Evolutionary conservation across 2,888 invertebrate species (phyloP).

Genomic region (Digitonthophagus gazella): DNA sequence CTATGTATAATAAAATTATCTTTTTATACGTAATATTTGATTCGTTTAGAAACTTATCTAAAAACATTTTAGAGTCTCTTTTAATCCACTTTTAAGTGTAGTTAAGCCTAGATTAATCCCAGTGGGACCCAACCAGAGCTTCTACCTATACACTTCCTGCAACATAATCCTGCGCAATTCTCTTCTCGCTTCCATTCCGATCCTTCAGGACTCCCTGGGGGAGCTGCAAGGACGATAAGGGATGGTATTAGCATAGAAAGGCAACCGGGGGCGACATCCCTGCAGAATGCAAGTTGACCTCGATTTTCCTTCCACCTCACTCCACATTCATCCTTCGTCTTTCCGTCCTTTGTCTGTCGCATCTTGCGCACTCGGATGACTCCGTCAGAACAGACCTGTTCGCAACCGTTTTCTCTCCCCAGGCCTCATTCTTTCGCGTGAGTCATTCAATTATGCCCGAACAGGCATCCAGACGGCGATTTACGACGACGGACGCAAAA

Average conservation of each 20-base stretch:
- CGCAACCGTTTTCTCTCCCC: background rate
- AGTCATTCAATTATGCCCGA: constrained; percentile 28
- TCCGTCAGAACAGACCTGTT: background rate
- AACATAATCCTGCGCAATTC: background rate
- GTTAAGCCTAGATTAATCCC: background rate
- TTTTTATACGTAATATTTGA: no score
- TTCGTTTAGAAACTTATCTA: no score
- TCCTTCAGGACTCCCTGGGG: background rate
- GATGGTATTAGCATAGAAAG: background rate
- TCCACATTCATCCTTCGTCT: background rate
- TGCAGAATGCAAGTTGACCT: background rate
- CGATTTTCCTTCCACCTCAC: background rate
- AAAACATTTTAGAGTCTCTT: no score
- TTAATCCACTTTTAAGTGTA: no score
- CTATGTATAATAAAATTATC: no score
- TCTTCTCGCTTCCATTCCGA: background rate
- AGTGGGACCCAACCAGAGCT: background rate
- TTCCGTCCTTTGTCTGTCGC: background rate
- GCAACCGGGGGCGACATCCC: background rate
- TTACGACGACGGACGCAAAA: constrained; percentile 4
- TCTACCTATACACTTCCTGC: background rate
- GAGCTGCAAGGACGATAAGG: background rate
- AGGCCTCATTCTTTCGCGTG: constrained; percentile 7
- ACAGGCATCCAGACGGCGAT: constrained; percentile 17
- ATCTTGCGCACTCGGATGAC: constrained; percentile 4